Base-by-base conservation (phyloP, 2,797 vertebrate species). In the Lacerta viridis region DNA sequence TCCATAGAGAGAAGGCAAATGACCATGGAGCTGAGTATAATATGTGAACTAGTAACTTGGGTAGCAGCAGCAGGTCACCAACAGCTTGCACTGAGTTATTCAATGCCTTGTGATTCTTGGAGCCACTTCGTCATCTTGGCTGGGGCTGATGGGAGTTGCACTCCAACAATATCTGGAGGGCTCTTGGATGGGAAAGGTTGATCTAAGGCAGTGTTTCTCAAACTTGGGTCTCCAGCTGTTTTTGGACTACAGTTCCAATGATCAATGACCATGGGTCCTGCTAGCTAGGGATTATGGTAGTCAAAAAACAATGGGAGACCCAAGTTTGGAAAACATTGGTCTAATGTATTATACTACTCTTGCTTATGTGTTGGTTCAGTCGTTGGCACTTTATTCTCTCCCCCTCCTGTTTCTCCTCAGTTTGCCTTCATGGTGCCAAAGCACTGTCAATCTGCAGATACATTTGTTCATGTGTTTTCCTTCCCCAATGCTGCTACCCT, bases 351-450 rank as follows among this genome's bases (percentile, higher is more conserved):
- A 2, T 66, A 27, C 25, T 82, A 78, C 33, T n/a, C 3, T 61
- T 87, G 61, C 15, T 87, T 80, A 18, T 64, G 36, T 79, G 43
- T 29, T 74, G 55, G 72, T 61, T 72, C 55, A 61, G 18, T 72
- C 3, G 3, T 3, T 41, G 29, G 46, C 33, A 80, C 78, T 33
- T 87, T 59, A n/a, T 13, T 59, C 10, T 69, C 18, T 61, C 25
- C 8, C 2, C 13, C 18, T 29, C 33, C 75, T 68, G 43, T 41
- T 72, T 61, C 72, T 39, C n/a, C 41, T 68, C 41, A 76, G 55
- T 36, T 66, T 39, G 59, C 15, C 13, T 64, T 36, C 29, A 41
- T 74, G 50, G 36, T 81, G 78, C 78, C 78, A 41, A 71, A 59
- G 68, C 10, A 59, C 9, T 39, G 46, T 80, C 85, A 87, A 20